Percentiles rank a stretch among this genome's conserved stretches.
Evolutionary conservation across 2,888 invertebrate species (phyloP).

Genomic region (Stramonita haemastoma): DNA sequence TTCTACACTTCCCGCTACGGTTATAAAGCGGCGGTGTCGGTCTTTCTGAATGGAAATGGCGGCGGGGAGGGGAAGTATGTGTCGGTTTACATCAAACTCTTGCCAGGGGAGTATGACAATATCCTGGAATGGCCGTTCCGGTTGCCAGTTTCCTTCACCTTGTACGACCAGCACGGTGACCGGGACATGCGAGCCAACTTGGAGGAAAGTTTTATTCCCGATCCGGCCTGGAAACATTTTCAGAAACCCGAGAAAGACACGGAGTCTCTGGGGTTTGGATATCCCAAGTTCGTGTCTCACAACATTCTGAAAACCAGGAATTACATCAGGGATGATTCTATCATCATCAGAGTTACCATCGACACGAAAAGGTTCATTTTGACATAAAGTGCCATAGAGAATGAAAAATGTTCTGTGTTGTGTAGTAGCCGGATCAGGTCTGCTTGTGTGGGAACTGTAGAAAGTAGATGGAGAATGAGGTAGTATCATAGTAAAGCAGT

Average conservation of each 20-base stretch:
- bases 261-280: conserved; percentile 95
- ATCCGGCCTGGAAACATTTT: conserved; percentile 98
- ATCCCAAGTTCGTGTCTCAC: conserved; percentile 94
- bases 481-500: no score
- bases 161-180: conserved; percentile 89
- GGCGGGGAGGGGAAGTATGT: conserved; percentile 94
- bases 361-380: conserved; percentile 93
- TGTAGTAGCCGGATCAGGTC: no score
- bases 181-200: conserved; percentile 87
- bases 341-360: conserved; percentile 94
- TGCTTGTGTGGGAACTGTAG: no score
- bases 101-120: conserved; percentile 96
- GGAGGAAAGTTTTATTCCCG: conserved; percentile 94
- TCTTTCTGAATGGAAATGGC: conserved; percentile 95
- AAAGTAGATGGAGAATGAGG: no score
- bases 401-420: not conserved
- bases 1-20: conserved; percentile 95
- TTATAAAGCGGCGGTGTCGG: conserved; percentile 91
- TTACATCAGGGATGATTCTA: conserved; percentile 93
- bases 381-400: conserved; percentile 51
- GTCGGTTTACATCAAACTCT: conserved; percentile 95
- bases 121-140: conserved; percentile 96
- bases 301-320: conserved; percentile 93
- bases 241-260: conserved; percentile 90
- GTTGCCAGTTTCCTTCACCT: conserved; percentile 94